Conservation (phyloP, 2,888 invertebrate species). For the Mycalesis mineus region DNA sequence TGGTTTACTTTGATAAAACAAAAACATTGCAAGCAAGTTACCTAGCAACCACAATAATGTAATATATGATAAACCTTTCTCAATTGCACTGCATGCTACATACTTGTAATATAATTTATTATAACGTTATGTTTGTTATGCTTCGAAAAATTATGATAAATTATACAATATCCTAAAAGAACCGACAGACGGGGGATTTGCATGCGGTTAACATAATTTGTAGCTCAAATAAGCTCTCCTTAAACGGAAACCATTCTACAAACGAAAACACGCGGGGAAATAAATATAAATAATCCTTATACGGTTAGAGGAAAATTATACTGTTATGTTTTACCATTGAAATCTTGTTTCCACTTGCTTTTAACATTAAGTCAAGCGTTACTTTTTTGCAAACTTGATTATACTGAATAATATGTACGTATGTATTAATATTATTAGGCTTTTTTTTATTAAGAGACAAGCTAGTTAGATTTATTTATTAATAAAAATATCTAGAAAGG, state of each 20-base stretch:
- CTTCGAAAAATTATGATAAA: conserved; percentile 6
- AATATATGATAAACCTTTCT: neutral
- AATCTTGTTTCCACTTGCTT: neutral
- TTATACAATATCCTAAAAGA: conserved; percentile 14
- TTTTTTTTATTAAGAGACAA: too few relatives aligned
- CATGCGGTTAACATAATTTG: conserved; percentile 18
- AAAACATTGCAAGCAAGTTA: too few relatives aligned
- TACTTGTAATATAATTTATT: neutral
- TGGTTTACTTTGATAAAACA: too few relatives aligned
- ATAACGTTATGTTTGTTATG: conserved; percentile 3
- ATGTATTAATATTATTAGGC: too few relatives aligned
- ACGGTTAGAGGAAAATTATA: neutral
- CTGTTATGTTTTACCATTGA: neutral
- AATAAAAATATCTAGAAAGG: too few relatives aligned
- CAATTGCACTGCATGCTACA: neutral
- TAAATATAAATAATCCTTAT: conserved; percentile 2
- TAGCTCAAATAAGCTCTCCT: conserved; percentile 11
- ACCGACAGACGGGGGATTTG: conserved; percentile 9
- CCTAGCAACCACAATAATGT: too few relatives aligned
- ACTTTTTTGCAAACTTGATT: too few relatives aligned
- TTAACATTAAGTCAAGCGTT: too few relatives aligned
- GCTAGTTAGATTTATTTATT: too few relatives aligned
- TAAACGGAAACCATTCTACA: conserved; percentile 7
- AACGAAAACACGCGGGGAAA: conserved; percentile 7
- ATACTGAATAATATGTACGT: too few relatives aligned